A percentile compares a stretch with the other conserved stretches of the same genome.
Evolutionary conservation across 2,113 vertebrate genomes (phyloP).

Genomic region (Tapirus terrestris): DNA sequence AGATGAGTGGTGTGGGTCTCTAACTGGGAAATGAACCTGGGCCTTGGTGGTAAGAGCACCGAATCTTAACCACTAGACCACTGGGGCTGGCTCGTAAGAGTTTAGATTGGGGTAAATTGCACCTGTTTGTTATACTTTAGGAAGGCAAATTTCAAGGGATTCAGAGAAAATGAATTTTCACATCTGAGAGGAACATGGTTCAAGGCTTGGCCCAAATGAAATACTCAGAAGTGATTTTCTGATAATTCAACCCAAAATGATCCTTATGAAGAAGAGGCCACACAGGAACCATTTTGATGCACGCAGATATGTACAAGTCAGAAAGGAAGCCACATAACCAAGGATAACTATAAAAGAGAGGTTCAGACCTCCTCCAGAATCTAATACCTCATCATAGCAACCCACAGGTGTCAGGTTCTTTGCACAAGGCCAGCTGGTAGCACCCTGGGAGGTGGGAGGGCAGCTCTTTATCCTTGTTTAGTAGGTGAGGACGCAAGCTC

Average conservation of each 20-base stretch:
- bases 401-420: background rate
- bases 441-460: background rate
- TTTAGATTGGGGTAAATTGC: background rate
- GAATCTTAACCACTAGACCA: no score
- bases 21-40: no score
- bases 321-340: background rate
- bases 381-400: background rate
- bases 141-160: conserved; percentile 31
- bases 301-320: background rate
- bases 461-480: background rate
- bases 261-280: background rate
- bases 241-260: background rate
- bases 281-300: background rate
- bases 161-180: background rate
- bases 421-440: background rate
- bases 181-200: background rate
- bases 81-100: background rate
- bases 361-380: background rate
- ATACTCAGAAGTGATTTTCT: background rate
- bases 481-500: background rate
- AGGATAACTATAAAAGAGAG: background rate
- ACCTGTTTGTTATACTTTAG: background rate
- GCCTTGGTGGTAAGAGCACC: no score
- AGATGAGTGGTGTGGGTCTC: no score
- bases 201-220: background rate